Evolutionary conservation across 2,113 vertebrate genomes (phyloP), one percentile per base, ranked within the genome.

Genomic region (Eurystomus gularis): DNA sequence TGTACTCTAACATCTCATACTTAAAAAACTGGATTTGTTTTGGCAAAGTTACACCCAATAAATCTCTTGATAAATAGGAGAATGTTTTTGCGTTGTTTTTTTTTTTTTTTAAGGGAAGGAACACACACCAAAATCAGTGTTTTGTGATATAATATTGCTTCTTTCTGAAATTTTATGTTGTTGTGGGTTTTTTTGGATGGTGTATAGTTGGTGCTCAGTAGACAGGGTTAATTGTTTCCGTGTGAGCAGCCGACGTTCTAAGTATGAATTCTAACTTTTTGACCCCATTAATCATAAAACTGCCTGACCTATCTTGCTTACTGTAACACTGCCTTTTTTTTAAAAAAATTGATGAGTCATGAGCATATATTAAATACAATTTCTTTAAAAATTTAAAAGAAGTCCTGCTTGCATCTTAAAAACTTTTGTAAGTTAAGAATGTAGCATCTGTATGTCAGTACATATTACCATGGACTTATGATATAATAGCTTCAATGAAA

Each of bases 141-240:
- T 93, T 69, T 61, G 11, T 57, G 21, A 12, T 35, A 24, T 5
- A 19, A 21, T 20, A 19, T 20, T 79, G 10, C 28, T 72, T 84
- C 42, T 95, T 84, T 46, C 18, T 72, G 60, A 87, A 64, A 35
- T 51, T 40, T n/a, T 54, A 11, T 5, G 0, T 62, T 73, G 15
- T 0, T 2, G 7, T 13, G 29, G 26, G 5, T 37, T 54, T 86
- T 57, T 68, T 44, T 81, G 17, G 10, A 16, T 91, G 60, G 29
- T 70, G 17, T 78, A 2, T 26, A 35, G 60, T 29, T 52, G 33
- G 17, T 84, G 24, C 55, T 92, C 1, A 0, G 29, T 57, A 33
- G 82, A 77, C 78, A 90, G 91, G 72, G 79, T 93, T 94, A 96
- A 93, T 88, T 88, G 37, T 82, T 92, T 86, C 57, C 62, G 17